Percentiles rank a stretch among this genome's conserved stretches.
phyloP scores from a whole-genome alignment of 2,113 vertebrate genomes.

The Syrrhaptes paradoxus region DNA sequence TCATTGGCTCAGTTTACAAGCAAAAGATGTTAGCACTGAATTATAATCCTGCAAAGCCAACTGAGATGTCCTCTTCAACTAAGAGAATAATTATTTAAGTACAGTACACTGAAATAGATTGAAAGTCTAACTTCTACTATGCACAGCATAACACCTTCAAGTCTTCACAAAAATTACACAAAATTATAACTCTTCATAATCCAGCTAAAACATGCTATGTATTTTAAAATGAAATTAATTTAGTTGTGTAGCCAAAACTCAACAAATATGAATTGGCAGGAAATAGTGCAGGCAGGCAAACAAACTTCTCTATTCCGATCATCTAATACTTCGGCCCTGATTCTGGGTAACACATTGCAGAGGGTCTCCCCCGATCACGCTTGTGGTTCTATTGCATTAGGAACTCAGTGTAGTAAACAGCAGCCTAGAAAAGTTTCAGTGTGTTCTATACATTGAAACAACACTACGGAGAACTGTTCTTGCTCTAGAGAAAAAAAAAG shows the following conservation, averaged over 20 bases:
- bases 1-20: not conserved
- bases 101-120: not conserved
- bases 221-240: not conserved
- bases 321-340: not conserved
- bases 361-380: not conserved
- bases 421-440: not conserved
- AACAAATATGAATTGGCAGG: not conserved
- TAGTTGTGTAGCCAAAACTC: not conserved
- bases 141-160: not conserved
- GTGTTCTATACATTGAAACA: not conserved
- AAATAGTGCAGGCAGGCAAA: not conserved
- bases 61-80: not conserved
- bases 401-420: not conserved
- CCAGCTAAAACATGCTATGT: not conserved
- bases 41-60: not conserved
- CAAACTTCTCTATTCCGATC: not conserved
- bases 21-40: not conserved
- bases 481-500: not conserved
- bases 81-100: not conserved
- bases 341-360: not conserved
- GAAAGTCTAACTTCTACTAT: not conserved
- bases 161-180: not conserved
- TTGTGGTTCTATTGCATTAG: slow-evolving; percentile 24
- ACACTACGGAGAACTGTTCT: not conserved
- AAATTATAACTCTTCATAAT: not conserved